Percentiles rank a stretch among this genome's conserved stretches.
phyloP scores from a whole-genome alignment of 2,888 invertebrate genomes.

The Drosophila testacea region DNA sequence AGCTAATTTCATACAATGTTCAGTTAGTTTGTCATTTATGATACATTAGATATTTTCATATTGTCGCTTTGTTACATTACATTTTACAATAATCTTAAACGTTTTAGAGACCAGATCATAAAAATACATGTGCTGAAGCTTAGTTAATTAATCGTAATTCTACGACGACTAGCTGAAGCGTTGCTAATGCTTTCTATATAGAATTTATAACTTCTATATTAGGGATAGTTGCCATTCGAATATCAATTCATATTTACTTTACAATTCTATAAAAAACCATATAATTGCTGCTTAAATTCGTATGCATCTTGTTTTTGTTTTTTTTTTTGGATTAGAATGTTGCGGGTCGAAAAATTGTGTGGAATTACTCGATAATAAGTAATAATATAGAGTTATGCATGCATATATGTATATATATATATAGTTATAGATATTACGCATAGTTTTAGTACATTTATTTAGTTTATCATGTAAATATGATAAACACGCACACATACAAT shows the following conservation, averaged over 20 bases:
- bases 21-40: slow-evolving; percentile 57
- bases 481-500: slow-evolving; percentile 49
- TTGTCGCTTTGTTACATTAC: slow-evolving; percentile 79
- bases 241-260: slow-evolving; percentile 32
- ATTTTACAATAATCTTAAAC: slow-evolving; percentile 72
- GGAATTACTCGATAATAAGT: slow-evolving; percentile 16
- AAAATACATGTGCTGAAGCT: slow-evolving; percentile 71
- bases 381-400: slow-evolving; percentile 26
- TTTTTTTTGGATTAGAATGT: slow-evolving; percentile 18
- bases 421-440: slow-evolving; percentile 33
- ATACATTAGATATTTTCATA: slow-evolving; percentile 74
- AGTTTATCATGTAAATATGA: slow-evolving; percentile 67
- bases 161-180: slow-evolving; percentile 77
- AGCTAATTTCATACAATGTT: slow-evolving; percentile 52
- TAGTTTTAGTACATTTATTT: slow-evolving; percentile 42
- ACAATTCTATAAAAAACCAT: slow-evolving; percentile 69
- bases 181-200: slow-evolving; percentile 54
- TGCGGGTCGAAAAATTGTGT: slow-evolving; percentile 19
- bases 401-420: slow-evolving; percentile 34
- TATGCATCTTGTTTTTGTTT: slow-evolving; percentile 41
- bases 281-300: slow-evolving; percentile 76
- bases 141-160: slow-evolving; percentile 49
- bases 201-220: slow-evolving; percentile 21
- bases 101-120: slow-evolving; percentile 57
- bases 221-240: slow-evolving; percentile 48